Base-by-base conservation (phyloP, 2,888 invertebrate genomes). In the Megamerina dolium region DNA sequence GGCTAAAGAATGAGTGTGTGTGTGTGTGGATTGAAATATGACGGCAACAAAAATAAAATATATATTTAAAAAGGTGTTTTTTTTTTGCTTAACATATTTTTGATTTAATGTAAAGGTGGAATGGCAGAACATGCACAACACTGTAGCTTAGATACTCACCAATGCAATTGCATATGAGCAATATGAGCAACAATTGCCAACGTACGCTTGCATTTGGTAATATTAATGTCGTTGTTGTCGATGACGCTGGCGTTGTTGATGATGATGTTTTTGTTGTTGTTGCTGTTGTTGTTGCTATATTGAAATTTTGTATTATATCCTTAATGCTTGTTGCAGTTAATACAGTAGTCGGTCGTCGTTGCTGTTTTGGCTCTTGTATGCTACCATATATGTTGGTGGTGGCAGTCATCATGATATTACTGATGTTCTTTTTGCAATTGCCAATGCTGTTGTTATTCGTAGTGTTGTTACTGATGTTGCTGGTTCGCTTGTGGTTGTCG, bases 111-210 rank as follows among this genome's bases (percentile, higher is more conserved):
- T 41, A 41, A 33, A 48, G 43, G 50, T 29, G n/a, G 13, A 16
- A 13, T 27, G 32, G 14, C 14, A 13, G 27, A 18, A 18, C 37
- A 19, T 19, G 14, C 26, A 38, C 20, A 18, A 8, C 27, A 37
- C 5, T 21, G 5, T 37, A 6, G 21, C 14, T 37, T n/a, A 26
- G 10, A 8, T 21, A 63, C 65, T 68, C 59, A 67, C 70, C 70
- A 54, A 70, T 64, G 51, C 64, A 68, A 51, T 65, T 70, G 60
- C 63, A 63, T 38, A 68, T 51, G 41, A 69, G 51, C 29, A 70
- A 49, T 12, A 62, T 51, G 41, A 64, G 48, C 37, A 68, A 46
- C 35, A 68, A 53, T 37, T 63, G 61, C 67, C 68, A 61, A 49
- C 60, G 59, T 16, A 57, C 38, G 35, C 46, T 46, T 26, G n/a